Base-by-base conservation (phyloP, 1,140 invertebrate species). In the Pteromalus puparum region DNA sequence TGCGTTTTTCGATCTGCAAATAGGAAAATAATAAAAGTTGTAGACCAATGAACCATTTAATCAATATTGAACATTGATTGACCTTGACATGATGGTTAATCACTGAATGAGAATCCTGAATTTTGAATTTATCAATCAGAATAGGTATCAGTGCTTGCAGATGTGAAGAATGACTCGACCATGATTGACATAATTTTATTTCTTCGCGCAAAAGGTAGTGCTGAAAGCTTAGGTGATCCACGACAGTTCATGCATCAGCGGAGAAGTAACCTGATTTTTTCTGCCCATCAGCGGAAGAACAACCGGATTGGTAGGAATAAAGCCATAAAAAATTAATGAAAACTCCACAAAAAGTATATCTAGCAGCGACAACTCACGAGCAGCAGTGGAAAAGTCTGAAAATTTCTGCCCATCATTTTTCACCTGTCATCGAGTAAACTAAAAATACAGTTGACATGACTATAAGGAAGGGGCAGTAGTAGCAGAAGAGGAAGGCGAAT, bases 1-100 rank as follows among this genome's bases (percentile, higher is more conserved):
- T 88, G 72, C 87, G 87, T 82, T 87, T 89, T 86, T 92, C 89
- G 81, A 90, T 89, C 91, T 91, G 83, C 61, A 87, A 83, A 81
- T 46, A 34, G 77, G 81, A 70, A 12, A 48, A 0, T 21, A 53
- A 70, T 34, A 53, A 76, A 65, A 26, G 7, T 0, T 67, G 28
- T 61, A 46, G n/a, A 15, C 2, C 13, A 48, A 79, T 70, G 15
- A 68, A 72, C 10, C 15, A 67, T 38, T 46, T 4, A 18, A 61
- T 72, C 13, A 80, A 82, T 61, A 79, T 30, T 10, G 3, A 34
- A 24, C 4, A 67, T 67, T 65, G 15, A 79, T 5, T 79, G 77
- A n/a, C 10, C 21, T 78, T 28, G 34, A 21, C n/a, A 42, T 18
- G 24, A 80, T 34, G 5, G 38, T 42, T 34, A 68, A 38, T 9